Evolutionary conservation across 2,113 vertebrate species (phyloP), one percentile per base, ranked within the genome.

Genomic region (Pedetes capensis): DNA sequence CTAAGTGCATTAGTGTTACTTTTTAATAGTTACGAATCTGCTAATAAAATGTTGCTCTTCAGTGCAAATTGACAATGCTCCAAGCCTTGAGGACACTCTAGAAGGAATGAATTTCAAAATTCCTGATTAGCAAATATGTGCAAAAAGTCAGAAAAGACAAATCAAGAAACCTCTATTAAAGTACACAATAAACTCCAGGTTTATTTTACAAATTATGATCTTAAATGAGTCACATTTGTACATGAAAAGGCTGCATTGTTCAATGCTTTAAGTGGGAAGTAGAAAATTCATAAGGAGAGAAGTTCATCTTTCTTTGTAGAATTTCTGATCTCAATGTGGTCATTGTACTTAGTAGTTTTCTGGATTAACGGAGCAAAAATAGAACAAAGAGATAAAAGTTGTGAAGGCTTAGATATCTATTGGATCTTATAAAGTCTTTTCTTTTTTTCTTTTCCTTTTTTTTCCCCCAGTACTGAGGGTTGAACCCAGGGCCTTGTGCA

Each of bases 1-100:
- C 97, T 97, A 96, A 98, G 82, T 22, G 11, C 88, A 93, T 95
- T 95, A 94, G 86, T 97, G 97, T 98, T 96, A 81, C 29, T 83
- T 97, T 97, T 98, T 95, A 96, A 95, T 81, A 89, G 94, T 93
- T 96, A 87, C 18, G 75, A 91, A 86, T 88, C 25, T 61, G 61
- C 6, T 93, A 85, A 93, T 94, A 89, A 96, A 97, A 87, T 95
- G 49, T 25, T 80, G 8, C 89, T 82, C 55, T 93, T 97, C 59
- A 78, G 44, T 76, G 57, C 55, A 92, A 97, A 97, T 93, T 94
- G 76, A 93, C 76, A 82, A 0, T 0, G 63, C 71, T 93, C 90
- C 94, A 92, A 88, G 5, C 22, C 1, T 16, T 93, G 23, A 80
- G 39, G 55, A 87, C 85, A 12, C 64, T 93, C 55, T 20, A 4